Percentiles rank a stretch among this genome's conserved stretches.
Conservation (phyloP, 1,140 invertebrate genomes). For the Hylyphantes graminicola region DNA sequence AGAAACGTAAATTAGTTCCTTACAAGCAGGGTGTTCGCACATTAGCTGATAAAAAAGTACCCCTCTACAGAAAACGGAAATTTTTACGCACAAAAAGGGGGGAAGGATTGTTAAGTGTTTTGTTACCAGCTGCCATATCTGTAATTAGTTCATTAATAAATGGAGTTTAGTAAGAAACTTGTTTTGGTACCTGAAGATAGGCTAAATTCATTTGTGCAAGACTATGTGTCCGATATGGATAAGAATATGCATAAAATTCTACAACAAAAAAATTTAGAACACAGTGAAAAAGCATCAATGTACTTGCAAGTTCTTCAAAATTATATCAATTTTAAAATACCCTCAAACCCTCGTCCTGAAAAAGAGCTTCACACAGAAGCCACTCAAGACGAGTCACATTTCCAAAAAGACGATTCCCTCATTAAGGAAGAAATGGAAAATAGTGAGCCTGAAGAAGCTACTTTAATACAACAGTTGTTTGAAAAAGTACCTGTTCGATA, state of each 20-base stretch:
- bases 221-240: no score
- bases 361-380: no score
- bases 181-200: conserved; percentile 3
- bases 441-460: background rate
- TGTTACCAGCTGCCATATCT: background rate
- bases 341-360: no score
- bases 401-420: background rate
- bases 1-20: background rate
- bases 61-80: background rate
- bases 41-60: background rate
- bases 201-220: background rate
- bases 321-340: background rate
- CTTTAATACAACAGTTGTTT: background rate
- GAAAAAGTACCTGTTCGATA: background rate
- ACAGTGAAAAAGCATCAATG: background rate
- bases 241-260: background rate
- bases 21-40: conserved; percentile 21
- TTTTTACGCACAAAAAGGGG: background rate
- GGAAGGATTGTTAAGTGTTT: background rate
- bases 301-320: conserved; percentile 31
- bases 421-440: background rate
- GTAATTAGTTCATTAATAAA: background rate
- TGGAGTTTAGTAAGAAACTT: conserved; percentile 29
- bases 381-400: background rate
- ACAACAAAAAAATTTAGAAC: background rate